Conservation (phyloP, 2,113 vertebrate species). For the Myrmecobius fasciatus region DNA sequence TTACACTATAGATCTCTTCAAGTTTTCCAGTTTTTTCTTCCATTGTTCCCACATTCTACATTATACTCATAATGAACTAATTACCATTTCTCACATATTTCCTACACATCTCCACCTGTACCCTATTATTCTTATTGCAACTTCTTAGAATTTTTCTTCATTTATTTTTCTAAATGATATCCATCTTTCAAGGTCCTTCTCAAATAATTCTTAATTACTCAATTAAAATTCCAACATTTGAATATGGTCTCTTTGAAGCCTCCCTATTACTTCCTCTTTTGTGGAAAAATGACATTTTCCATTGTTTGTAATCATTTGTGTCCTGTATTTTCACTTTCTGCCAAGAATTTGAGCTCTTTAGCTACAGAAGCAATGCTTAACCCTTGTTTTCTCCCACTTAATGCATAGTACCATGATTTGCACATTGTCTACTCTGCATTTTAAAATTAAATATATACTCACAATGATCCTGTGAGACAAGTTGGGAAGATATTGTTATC, state of each 20-base stretch:
- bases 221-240: not conserved
- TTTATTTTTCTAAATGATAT: not conserved
- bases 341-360: not conserved
- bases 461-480: too few relatives aligned
- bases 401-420: too few relatives aligned
- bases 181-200: too few relatives aligned
- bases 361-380: not conserved
- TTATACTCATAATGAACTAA: not conserved
- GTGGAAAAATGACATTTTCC: not conserved
- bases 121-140: not conserved
- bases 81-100: not conserved
- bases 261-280: not conserved
- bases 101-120: not conserved
- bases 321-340: not conserved
- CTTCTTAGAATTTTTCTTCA: not conserved
- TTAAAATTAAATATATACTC: too few relatives aligned
- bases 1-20: not conserved
- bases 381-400: too few relatives aligned
- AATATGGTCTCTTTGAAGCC: too few relatives aligned
- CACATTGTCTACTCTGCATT: too few relatives aligned
- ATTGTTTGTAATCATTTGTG: not conserved
- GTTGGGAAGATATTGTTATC: too few relatives aligned
- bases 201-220: not conserved
- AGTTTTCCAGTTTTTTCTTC: not conserved
- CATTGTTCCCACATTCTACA: not conserved